phyloP scores from a whole-genome alignment of 2,113 vertebrate species.

The Cyanoderma ruficeps region DNA sequence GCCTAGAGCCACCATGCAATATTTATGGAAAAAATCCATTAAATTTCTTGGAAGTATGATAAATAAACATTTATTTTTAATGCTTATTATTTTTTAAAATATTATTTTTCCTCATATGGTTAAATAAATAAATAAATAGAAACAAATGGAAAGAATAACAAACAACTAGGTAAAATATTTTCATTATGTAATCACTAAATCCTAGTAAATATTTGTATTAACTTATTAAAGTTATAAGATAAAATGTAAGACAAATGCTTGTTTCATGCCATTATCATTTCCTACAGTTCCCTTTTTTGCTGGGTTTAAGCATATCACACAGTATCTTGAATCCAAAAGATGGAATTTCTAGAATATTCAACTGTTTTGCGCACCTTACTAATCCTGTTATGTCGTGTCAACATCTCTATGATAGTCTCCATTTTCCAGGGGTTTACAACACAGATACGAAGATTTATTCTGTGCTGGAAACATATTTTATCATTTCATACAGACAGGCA shows the following conservation, averaged over 20 bases:
- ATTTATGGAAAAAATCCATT: neutral
- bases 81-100: neutral
- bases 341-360: neutral
- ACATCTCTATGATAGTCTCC: neutral
- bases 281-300: neutral
- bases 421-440: neutral
- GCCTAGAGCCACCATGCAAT: neutral
- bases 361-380: neutral
- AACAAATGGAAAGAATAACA: neutral
- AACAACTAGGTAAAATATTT: neutral
- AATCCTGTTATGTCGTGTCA: neutral
- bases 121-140: neutral
- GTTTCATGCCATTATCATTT: neutral
- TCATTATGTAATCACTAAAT: neutral
- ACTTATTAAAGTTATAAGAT: neutral
- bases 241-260: neutral
- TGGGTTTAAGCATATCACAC: neutral
- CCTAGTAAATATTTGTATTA: neutral
- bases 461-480: neutral
- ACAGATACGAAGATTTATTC: neutral
- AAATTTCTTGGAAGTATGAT: neutral
- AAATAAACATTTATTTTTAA: neutral
- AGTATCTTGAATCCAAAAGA: neutral
- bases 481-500: neutral
- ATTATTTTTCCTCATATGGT: neutral